Evolutionary conservation across 2,113 vertebrate genomes (phyloP).

Genomic region (Plecotus auritus): DNA sequence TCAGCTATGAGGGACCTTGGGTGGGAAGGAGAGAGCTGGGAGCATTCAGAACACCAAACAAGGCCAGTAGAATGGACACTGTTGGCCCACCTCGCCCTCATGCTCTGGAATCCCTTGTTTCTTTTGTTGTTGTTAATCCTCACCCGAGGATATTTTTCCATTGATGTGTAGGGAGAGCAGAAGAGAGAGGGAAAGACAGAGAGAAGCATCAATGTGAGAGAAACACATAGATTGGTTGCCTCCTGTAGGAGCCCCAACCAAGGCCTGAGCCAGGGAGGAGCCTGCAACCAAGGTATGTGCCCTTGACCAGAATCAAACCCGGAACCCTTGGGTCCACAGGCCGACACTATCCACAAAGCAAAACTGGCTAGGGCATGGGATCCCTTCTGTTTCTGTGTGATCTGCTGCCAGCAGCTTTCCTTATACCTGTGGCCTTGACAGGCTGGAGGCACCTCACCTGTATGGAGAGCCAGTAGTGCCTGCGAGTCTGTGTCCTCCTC

Average conservation of each 20-base stretch:
- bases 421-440: neutral
- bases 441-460: neutral
- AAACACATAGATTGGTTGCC: too few relatives aligned
- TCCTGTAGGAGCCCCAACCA: too few relatives aligned
- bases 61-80: neutral
- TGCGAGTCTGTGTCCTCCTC: neutral
- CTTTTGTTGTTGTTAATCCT: too few relatives aligned
- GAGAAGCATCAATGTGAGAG: too few relatives aligned
- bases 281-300: too few relatives aligned
- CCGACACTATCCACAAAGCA: too few relatives aligned
- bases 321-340: too few relatives aligned
- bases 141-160: too few relatives aligned
- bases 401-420: neutral
- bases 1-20: neutral
- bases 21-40: neutral
- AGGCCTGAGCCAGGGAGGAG: too few relatives aligned
- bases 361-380: neutral
- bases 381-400: neutral
- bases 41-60: neutral
- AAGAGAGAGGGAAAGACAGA: too few relatives aligned
- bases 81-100: accelerated
- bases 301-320: too few relatives aligned
- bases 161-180: too few relatives aligned
- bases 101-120: neutral
- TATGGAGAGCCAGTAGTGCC: neutral